Evolutionary conservation across 2,888 invertebrate species (phyloP), one percentile per base, ranked within the genome.

Genomic region (Panopea generosa): DNA sequence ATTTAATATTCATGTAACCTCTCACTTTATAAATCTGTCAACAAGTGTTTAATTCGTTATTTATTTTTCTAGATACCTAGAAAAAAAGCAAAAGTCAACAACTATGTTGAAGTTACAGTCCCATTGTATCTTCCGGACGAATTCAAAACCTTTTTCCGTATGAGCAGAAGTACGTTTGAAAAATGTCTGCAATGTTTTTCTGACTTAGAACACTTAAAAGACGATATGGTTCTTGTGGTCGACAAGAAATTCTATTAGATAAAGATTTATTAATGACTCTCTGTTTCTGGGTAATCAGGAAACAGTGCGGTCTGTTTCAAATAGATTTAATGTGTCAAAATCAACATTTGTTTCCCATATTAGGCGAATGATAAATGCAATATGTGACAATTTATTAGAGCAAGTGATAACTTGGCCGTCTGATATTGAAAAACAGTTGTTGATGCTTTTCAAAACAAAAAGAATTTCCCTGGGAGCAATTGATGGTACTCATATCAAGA

Each of bases 241-340:
- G 66, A 38, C 55, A 47, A 61, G 49, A 65, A 56, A 59, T 75
- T 45, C 29, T 50, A 56, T 55, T 49, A 26, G 50, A 60, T 11
- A 69, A 75, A 49, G 59, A 65, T 38, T 53, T 69, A 16, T 75
- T 61, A 69, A 40, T 40, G 40, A 40, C 40, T 40, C 16, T 40
- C 7, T 40, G 75, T 75, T 59, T 66, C 33, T 69, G 27, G 75
- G 40, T 11, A 56, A 40, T 18, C 61, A 57, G 53, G 75, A 75
- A 57, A 69, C 65, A 18, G 59, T 69, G 16, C 27, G 60, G 14
- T 59, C 59, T 40, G 55, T 75, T 40, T 65, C 75, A 55, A 65
- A 33, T 11, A 33, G 33, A 27, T 69, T 69, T 62, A 52, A 60
- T 57, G 61, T 75, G 2, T 50, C 65, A 4, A 20, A 60, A 47